Base-by-base conservation (phyloP, 2,113 vertebrate species). In the Balaeniceps rex region DNA sequence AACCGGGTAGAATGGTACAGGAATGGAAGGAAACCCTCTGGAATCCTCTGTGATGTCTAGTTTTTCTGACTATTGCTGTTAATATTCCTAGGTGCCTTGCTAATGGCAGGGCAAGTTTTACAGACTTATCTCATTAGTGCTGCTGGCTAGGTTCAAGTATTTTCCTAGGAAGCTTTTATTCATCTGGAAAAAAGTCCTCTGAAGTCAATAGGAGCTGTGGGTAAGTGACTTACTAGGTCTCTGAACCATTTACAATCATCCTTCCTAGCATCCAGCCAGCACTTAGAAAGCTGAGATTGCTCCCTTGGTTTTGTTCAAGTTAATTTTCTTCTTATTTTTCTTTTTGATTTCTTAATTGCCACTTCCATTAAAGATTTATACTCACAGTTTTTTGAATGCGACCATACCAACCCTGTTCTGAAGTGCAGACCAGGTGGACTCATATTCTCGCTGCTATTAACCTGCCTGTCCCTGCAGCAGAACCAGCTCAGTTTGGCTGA, bases 321-420 rank as follows among this genome's bases (percentile, higher is more conserved):
- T 68, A 28, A 34, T 78, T 80, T 65, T 77, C 13, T 64, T 79
- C 23, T 80, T 38, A 1, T 25, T 68, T 63, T 70, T 61, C 3
- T 36, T 51, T 44, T 40, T 68, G 9, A 14, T 28, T 40, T 68
- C 49, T 65, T 36, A 38, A 38, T 42, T 57, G 12, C 26, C 26
- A 23, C 44, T 84, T 63, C 26, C 16, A 14, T n/a, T 65, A 12
- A 28, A 66, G 19, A 13, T 54, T 71, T 87, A 19, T 63, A 68
- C 16, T 74, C 1, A 9, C 6, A 11, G 9, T 11, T 44, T 55
- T 74, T 47, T 15, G 7, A 49, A 8, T 44, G 13, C 0, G 0
- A 14, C 28, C 5, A 1, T 38, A 54, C 9, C n/a, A 81, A 10
- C 21, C 38, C 28, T 55, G 2, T 86, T 69, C 55, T 83, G 46